Evolutionary conservation across 2,888 invertebrate species (phyloP), one percentile per base, ranked within the genome.

Genomic region (Limnephilus marmoratus): DNA sequence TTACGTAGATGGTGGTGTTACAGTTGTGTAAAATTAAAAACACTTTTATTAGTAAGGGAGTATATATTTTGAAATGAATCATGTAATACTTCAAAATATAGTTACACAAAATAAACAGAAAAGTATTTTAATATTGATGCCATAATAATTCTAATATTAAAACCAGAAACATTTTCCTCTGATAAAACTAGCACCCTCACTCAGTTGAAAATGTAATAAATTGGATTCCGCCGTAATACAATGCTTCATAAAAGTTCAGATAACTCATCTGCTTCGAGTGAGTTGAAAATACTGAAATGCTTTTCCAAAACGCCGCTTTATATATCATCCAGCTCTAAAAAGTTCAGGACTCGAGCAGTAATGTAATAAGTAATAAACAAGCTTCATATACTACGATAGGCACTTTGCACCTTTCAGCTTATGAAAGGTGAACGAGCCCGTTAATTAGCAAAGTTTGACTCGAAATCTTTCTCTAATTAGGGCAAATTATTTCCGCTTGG

Each of bases 401-500:
- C 92, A 93, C 93, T 93, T 93, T 93, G 91, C 93, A 86, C 90
- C 92, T 92, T 93, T 92, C 91, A 90, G 90, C 90, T 87, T 88
- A 91, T 90, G 83, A 92, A 92, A 92, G 92, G 92, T 89, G 91
- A 92, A 91, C 92, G 91, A 91, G 91, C 93, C 89, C 92, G 93
- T 93, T 93, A 93, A 93, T 93, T 93, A 93, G 93, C 88, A 93
- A 93, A 93, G 92, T 93, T 93, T 93, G 93, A 93, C 93, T 93
- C 85, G 93, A 93, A 93, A 93, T 93, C 93, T 93, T 93, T 93
- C 93, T 92, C 93, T 93, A 93, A 93, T 93, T 93, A 93, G 93
- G 93, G 90, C 93, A 92, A 93, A 93, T 93, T 93, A 93, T 90
- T 93, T 93, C 92, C 89, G 86, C 93, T 81, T 83, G 91, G 91